phyloP scores from a whole-genome alignment of 1,140 invertebrate species.

The Cotesia vestalis region DNA sequence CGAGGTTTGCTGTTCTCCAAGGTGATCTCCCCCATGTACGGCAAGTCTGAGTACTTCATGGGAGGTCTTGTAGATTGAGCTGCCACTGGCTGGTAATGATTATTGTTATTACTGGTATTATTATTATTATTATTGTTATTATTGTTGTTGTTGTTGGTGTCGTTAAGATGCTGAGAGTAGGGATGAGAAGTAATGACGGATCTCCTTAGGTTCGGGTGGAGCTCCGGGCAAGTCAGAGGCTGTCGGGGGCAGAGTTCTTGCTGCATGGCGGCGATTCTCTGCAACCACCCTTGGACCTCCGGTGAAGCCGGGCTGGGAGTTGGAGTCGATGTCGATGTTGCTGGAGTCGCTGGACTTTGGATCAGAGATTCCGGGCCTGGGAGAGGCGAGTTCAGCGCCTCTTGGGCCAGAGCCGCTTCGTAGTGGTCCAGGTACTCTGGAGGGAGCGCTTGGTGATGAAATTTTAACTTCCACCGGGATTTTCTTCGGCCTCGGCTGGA shows the following conservation, averaged over 20 bases:
- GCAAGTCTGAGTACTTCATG: slow-evolving; percentile 82
- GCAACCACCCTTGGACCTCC: slow-evolving; percentile 75
- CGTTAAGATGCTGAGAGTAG: slow-evolving; percentile 43
- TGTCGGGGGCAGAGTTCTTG: slow-evolving; percentile 63
- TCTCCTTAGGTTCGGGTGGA: slow-evolving; percentile 39
- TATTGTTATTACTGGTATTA: slow-evolving; percentile 36
- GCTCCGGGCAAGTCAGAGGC: slow-evolving; percentile 17
- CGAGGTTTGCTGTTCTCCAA: slow-evolving; percentile 85
- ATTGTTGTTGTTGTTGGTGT: slow-evolving; percentile 38
- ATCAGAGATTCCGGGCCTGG: slow-evolving; percentile 38
- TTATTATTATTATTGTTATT: slow-evolving; percentile 42
- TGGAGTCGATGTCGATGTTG: slow-evolving; percentile 54
- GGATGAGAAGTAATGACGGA: slow-evolving; percentile 54
- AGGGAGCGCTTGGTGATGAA: slow-evolving; percentile 82
- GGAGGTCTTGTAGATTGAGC: slow-evolving; percentile 56
- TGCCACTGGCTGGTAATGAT: too few species aligned
- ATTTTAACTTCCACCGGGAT: slow-evolving; percentile 80
- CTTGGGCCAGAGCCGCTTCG: slow-evolving; percentile 74
- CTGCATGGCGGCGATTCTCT: slow-evolving; percentile 75
- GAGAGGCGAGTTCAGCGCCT: slow-evolving; percentile 53
- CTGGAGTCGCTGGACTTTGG: slow-evolving; percentile 47
- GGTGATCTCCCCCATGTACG: slow-evolving; percentile 91
- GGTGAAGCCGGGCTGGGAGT: slow-evolving; percentile 58
- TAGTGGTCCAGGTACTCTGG: slow-evolving; percentile 83
- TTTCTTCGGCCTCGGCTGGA: slow-evolving; percentile 70